Percentiles rank a stretch among this genome's conserved stretches.
Conservation (phyloP, 2,797 vertebrate genomes). For the Aythya fuligula region DNA sequence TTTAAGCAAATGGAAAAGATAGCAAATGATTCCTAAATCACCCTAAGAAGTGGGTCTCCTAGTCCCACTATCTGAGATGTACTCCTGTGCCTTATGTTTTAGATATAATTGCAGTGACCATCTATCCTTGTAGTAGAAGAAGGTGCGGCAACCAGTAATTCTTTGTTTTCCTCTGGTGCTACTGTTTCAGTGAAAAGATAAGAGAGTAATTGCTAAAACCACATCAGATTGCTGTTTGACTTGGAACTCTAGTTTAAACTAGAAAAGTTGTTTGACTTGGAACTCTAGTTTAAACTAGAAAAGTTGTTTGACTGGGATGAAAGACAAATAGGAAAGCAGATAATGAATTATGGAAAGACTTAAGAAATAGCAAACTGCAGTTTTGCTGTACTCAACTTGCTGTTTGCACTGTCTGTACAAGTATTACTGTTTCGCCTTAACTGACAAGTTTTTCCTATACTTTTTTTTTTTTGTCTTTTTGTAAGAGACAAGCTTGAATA, state of each 20-base stretch:
- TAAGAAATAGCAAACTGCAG: neutral
- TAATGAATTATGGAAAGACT: neutral
- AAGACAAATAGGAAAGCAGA: neutral
- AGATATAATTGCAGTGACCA: neutral
- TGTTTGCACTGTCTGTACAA: neutral
- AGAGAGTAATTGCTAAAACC: neutral
- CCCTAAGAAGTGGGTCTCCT: neutral
- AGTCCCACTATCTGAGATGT: neutral
- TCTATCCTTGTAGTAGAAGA: neutral
- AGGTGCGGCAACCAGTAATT: neutral
- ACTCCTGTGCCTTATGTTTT: neutral
- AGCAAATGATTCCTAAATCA: neutral
- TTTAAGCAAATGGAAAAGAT: neutral
- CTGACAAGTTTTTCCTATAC: neutral
- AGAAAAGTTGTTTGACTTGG: neutral
- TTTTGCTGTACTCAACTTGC: neutral
- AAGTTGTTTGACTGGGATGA: neutral
- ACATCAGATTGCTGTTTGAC: neutral
- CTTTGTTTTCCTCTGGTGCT: neutral
- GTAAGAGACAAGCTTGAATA: neutral
- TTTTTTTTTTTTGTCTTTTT: neutral
- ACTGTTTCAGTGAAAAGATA: neutral
- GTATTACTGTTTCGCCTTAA: neutral
- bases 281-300: neutral
- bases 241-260: neutral